phyloP scores from a whole-genome alignment of 2,888 invertebrate species.

The Sisyra terminalis region DNA sequence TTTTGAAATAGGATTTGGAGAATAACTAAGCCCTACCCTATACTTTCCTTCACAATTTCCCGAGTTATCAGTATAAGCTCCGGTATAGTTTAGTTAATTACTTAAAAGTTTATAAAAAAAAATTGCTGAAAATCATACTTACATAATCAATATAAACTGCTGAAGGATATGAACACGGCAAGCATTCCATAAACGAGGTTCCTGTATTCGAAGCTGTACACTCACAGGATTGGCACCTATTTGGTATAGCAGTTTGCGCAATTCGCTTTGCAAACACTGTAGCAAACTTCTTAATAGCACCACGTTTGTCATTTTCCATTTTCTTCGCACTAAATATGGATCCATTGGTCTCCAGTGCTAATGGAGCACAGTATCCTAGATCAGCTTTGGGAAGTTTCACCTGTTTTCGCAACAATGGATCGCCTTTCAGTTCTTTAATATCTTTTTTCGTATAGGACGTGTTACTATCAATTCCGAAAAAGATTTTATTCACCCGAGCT shows the following conservation, averaged over 20 bases:
- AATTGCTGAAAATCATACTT: no score
- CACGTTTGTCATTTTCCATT: constrained; percentile 35
- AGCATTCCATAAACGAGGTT: constrained; percentile 46
- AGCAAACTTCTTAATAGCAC: constrained; percentile 41
- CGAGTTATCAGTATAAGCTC: no score
- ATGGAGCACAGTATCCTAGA: constrained; percentile 61
- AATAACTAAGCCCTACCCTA: no score
- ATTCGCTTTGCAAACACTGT: constrained; percentile 50
- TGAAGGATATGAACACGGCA: constrained; percentile 37
- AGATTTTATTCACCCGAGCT: constrained; percentile 49
- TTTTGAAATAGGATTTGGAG: no score
- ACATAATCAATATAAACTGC: constrained; percentile 31
- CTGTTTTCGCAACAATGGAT: constrained; percentile 51
- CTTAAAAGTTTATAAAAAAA: no score
- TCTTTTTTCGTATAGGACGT: constrained; percentile 69
- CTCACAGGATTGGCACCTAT: constrained; percentile 47
- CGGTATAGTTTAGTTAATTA: no score
- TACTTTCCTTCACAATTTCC: no score
- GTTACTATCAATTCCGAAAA: constrained; percentile 53
- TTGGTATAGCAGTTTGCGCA: constrained; percentile 41
- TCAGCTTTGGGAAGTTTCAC: constrained; percentile 58
- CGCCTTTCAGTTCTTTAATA: constrained; percentile 48
- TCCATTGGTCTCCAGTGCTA: constrained; percentile 75
- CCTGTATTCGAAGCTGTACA: constrained; percentile 50
- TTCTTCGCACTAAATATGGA: constrained; percentile 45